phyloP scores from a whole-genome alignment of 2,797 vertebrate species.

The Galago senegalensis region DNA sequence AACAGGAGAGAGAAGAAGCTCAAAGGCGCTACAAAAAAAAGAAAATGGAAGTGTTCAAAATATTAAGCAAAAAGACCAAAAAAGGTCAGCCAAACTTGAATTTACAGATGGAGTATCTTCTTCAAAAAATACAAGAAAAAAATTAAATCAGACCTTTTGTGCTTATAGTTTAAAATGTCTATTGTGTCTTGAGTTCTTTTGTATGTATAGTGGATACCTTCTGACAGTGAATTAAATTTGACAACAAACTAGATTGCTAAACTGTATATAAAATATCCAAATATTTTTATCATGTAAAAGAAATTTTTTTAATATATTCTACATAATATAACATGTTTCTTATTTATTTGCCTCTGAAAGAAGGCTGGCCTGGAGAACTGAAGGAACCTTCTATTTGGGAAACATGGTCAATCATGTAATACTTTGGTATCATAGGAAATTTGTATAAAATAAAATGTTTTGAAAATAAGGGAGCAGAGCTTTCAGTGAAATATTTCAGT shows the following conservation, averaged over 20 bases:
- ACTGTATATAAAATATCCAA: background rate
- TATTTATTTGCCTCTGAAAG: constrained; percentile 35
- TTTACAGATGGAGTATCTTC: constrained; percentile 96
- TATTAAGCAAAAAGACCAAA: constrained; percentile 96
- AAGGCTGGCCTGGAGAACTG: background rate
- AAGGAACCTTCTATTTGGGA: background rate
- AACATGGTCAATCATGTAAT: background rate
- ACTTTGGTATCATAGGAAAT: background rate
- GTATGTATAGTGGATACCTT: background rate
- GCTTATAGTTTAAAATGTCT: background rate
- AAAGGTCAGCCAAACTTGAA: constrained; percentile 98
- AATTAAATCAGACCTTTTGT: constrained; percentile 70
- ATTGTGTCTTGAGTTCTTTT: background rate
- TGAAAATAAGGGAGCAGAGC: constrained; percentile 13
- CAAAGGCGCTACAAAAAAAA: constrained; percentile 94
- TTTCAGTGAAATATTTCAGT: constrained; percentile 16
- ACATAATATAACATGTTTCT: background rate
- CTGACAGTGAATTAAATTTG: background rate
- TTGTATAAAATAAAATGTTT: constrained; percentile 65
- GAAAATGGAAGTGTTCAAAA: constrained; percentile 94
- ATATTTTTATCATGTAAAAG: constrained; percentile 56
- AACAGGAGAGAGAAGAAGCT: constrained; percentile 93
- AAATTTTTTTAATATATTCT: background rate
- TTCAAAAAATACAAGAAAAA: constrained; percentile 95
- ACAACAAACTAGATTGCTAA: background rate